Percentiles rank a stretch among this genome's conserved stretches.
Conservation (phyloP, 2,888 invertebrate species). For the Pristionchus entomophagus region DNA sequence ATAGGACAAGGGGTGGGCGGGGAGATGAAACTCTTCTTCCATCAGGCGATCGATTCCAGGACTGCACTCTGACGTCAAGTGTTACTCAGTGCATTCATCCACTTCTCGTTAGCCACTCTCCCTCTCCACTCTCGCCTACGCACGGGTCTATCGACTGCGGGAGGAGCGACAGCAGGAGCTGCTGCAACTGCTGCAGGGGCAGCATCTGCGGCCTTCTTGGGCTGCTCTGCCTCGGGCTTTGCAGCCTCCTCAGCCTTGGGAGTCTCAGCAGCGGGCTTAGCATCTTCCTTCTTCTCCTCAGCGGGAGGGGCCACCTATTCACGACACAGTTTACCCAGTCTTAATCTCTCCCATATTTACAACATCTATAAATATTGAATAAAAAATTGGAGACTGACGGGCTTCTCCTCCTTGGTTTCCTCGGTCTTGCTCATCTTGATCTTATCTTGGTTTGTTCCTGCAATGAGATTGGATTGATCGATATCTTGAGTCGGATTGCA, state of each 20-base stretch:
- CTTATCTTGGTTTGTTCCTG: constrained; percentile 38
- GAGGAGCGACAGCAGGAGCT: not conserved
- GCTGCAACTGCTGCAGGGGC: not conserved
- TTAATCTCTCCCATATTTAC: not conserved
- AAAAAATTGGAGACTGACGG: not conserved
- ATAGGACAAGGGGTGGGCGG: not conserved
- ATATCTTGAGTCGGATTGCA: not conserved
- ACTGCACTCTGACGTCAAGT: not conserved
- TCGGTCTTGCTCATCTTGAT: constrained; percentile 32
- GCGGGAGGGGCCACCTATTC: constrained; percentile 34
- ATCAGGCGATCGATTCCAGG: not conserved
- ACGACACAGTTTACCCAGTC: not conserved
- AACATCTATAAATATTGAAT: not conserved
- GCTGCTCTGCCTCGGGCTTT: not conserved
- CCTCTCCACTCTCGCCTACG: constrained; percentile 26
- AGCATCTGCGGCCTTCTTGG: not conserved
- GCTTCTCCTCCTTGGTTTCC: constrained; percentile 44
- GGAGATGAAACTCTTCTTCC: not conserved
- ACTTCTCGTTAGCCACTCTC: not conserved
- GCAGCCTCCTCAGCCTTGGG: not conserved
- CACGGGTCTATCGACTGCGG: constrained; percentile 25
- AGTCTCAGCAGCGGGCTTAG: not conserved
- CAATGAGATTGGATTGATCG: too few relatives aligned
- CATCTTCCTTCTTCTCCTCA: constrained; percentile 20
- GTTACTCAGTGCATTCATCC: not conserved